Evolutionary conservation across 2,888 invertebrate genomes (phyloP).

Genomic region (Synergus itoensis): DNA sequence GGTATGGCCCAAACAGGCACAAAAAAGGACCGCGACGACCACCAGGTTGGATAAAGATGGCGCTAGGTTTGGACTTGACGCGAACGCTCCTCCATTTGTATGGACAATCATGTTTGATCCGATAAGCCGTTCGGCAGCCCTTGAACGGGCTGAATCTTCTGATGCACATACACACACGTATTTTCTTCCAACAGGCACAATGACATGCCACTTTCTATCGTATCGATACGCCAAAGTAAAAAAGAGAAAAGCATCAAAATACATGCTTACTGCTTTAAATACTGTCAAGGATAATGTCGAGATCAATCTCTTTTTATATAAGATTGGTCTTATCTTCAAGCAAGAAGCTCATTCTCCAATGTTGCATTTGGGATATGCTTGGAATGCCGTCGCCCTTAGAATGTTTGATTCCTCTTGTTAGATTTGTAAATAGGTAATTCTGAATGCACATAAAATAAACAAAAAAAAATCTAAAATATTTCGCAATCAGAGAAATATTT

Average conservation of each 20-base stretch:
- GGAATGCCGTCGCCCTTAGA: not conserved
- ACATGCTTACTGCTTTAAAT: conserved; percentile 5
- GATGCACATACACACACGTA: not conserved
- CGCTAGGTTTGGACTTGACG: conserved; percentile 21
- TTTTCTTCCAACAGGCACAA: conserved; percentile 21
- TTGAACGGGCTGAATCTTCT: conserved; percentile 7
- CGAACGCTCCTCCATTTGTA: conserved; percentile 13
- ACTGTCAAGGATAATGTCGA: not conserved
- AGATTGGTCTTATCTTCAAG: not conserved
- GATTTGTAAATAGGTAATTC: not conserved
- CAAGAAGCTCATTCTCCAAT: not conserved
- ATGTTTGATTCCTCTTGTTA: not conserved
- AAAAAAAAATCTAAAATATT: not conserved
- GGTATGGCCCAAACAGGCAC: conserved; percentile 1
- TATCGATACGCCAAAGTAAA: conserved; percentile 9
- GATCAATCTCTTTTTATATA: conserved; percentile 24
- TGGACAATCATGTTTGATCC: conserved; percentile 15
- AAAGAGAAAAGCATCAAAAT: not conserved
- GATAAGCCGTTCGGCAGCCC: conserved; percentile 3
- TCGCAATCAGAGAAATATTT: not conserved
- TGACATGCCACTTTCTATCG: conserved; percentile 31
- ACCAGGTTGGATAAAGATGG: conserved; percentile 35
- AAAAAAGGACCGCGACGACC: conserved; percentile 25
- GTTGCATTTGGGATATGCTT: too few species aligned
- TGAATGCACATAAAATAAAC: too few species aligned